Conservation (phyloP, 1,140 invertebrate species). For the Phenacoccus solenopsis region DNA sequence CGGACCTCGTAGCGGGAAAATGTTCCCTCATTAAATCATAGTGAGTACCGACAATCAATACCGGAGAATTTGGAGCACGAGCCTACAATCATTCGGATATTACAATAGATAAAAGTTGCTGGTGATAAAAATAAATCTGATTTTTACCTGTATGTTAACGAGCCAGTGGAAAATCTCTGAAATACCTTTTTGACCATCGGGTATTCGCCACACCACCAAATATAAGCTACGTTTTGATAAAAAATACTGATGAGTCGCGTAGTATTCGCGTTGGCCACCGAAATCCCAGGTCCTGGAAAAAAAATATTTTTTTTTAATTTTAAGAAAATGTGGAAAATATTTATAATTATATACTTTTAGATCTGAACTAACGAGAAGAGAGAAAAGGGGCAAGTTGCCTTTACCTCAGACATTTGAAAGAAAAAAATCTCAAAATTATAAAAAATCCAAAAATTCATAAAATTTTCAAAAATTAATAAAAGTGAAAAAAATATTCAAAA, state of each 20-base stretch:
- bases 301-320: background rate
- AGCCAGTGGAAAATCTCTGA: slow-evolving; percentile 88
- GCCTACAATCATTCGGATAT: slow-evolving; percentile 39
- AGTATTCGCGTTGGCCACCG: slow-evolving; percentile 92
- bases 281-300: slow-evolving; percentile 86
- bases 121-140: too few relatives aligned
- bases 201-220: slow-evolving; percentile 88
- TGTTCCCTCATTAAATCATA: slow-evolving; percentile 74
- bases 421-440: too few relatives aligned
- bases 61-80: slow-evolving; percentile 82
- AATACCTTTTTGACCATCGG: slow-evolving; percentile 82
- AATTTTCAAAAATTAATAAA: too few relatives aligned
- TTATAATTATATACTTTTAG: too few relatives aligned
- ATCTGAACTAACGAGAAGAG: too few relatives aligned
- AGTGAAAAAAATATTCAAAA: too few relatives aligned
- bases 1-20: slow-evolving; percentile 54
- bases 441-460: too few relatives aligned
- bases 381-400: too few relatives aligned
- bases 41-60: slow-evolving; percentile 88
- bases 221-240: slow-evolving; percentile 90
- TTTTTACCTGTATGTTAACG: slow-evolving; percentile 84
- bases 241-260: slow-evolving; percentile 97
- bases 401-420: too few relatives aligned
- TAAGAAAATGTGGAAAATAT: slow-evolving; percentile 9
- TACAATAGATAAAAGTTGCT: too few relatives aligned